These are phyloP conservation scores for Drosophila nr. medialis DNA, from an alignment of 2,888 invertebrate genomes.

Conservation along the genomic window DNA sequence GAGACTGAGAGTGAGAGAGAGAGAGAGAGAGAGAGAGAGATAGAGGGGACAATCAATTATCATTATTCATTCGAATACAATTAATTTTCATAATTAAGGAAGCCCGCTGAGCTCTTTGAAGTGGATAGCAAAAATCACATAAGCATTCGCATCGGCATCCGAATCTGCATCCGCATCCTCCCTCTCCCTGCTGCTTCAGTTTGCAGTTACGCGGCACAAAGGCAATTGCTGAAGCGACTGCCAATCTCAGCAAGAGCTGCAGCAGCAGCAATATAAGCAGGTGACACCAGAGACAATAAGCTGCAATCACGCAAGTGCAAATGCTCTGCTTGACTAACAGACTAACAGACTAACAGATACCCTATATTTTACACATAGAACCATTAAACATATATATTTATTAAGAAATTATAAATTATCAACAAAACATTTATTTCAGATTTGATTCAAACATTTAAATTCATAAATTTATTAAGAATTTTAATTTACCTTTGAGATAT, in stretches of 20 bases:
- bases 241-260: conserved; percentile 62
- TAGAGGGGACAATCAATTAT: conserved; percentile 60
- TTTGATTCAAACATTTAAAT: neutral
- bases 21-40: neutral
- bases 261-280: conserved; percentile 64
- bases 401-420: neutral
- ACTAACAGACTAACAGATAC: neutral
- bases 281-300: conserved; percentile 67
- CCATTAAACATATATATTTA: neutral
- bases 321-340: neutral
- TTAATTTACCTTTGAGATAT: neutral
- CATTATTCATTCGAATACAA: conserved; percentile 67
- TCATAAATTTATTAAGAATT: neutral
- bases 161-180: conserved; percentile 17
- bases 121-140: conserved; percentile 43
- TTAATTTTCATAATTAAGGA: conserved; percentile 70
- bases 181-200: conserved; percentile 9
- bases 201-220: conserved; percentile 51
- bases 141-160: conserved; percentile 16
- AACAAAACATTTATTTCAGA: neutral
- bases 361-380: neutral
- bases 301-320: conserved; percentile 41
- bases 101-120: conserved; percentile 43
- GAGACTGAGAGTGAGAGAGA: neutral
- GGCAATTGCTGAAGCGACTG: conserved; percentile 48